These are phyloP conservation scores for Chaenocephalus aceratus DNA, from an alignment of 2,113 vertebrate species.

Conservation along the genomic window DNA sequence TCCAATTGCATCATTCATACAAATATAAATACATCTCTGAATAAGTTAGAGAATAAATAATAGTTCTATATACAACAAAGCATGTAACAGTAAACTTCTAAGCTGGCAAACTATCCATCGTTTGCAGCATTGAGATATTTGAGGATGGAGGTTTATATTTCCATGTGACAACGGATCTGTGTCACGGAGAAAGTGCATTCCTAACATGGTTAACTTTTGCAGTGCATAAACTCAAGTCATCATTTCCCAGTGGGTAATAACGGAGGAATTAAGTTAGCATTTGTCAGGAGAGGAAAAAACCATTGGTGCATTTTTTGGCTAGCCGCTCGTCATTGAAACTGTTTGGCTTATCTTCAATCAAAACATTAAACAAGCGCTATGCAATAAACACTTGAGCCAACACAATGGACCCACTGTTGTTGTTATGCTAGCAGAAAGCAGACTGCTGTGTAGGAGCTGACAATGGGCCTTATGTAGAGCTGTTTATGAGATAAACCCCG, in stretches of 20 bases:
- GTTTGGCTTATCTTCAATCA: slow-evolving; percentile 65
- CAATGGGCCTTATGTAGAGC: slow-evolving; percentile 18
- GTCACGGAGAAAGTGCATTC: neutral
- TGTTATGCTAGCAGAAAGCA: slow-evolving; percentile 18
- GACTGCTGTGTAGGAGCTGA: slow-evolving; percentile 11
- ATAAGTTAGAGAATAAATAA: slow-evolving; percentile 83
- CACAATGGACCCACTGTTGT: slow-evolving; percentile 51
- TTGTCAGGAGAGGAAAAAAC: slow-evolving; percentile 46
- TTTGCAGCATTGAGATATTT: slow-evolving; percentile 41
- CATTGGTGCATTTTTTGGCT: slow-evolving; percentile 63
- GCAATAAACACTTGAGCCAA: slow-evolving; percentile 65
- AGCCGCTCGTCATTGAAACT: slow-evolving; percentile 57
- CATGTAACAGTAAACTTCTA: slow-evolving; percentile 58
- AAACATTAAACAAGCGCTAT: slow-evolving; percentile 59
- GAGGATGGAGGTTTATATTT: slow-evolving; percentile 1
- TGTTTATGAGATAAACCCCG: slow-evolving; percentile 32
- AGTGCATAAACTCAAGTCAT: slow-evolving; percentile 32
- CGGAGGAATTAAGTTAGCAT: slow-evolving; percentile 26
- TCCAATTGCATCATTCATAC: slow-evolving; percentile 21
- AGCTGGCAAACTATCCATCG: slow-evolving; percentile 25
- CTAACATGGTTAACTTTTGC: slow-evolving; percentile 27
- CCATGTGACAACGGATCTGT: neutral
- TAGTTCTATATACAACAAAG: slow-evolving; percentile 31
- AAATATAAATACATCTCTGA: slow-evolving; percentile 76
- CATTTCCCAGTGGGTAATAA: slow-evolving; percentile 39